These are phyloP conservation scores for Ephydatia muelleri DNA, from an alignment of 37 sponge, comb jelly and placozoan genomes.

Conservation along the genomic window DNA sequence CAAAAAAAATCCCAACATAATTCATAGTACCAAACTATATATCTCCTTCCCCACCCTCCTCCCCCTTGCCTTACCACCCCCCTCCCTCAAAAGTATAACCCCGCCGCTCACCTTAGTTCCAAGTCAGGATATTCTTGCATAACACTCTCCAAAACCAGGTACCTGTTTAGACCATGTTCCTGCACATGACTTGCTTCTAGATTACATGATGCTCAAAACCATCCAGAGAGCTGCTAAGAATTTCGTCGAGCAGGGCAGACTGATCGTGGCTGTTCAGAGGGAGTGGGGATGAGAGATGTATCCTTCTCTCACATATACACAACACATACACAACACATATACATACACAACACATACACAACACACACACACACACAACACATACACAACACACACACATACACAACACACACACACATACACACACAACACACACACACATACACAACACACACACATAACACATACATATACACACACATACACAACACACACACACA, in stretches of 20 bases:
- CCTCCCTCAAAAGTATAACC: no score
- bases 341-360: background rate
- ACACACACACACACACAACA: conserved; percentile 3
- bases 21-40: background rate
- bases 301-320: no score
- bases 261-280: background rate
- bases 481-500: no score
- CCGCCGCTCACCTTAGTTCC: background rate
- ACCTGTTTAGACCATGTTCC: background rate
- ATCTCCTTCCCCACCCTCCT: no score
- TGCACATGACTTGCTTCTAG: background rate
- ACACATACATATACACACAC: no score
- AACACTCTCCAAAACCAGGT: conserved; percentile 42
- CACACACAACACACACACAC: conserved; percentile 21
- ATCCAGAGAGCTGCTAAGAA: background rate
- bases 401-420: conserved; percentile 3
- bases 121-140: conserved; percentile 3
- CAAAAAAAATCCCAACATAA: background rate
- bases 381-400: no score
- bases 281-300: background rate
- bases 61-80: no score
- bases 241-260: background rate
- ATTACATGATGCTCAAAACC: background rate
- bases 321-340: background rate
- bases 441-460: no score